Conservation (phyloP, 2,797 vertebrate genomes). For the Oreochromis grahami region DNA sequence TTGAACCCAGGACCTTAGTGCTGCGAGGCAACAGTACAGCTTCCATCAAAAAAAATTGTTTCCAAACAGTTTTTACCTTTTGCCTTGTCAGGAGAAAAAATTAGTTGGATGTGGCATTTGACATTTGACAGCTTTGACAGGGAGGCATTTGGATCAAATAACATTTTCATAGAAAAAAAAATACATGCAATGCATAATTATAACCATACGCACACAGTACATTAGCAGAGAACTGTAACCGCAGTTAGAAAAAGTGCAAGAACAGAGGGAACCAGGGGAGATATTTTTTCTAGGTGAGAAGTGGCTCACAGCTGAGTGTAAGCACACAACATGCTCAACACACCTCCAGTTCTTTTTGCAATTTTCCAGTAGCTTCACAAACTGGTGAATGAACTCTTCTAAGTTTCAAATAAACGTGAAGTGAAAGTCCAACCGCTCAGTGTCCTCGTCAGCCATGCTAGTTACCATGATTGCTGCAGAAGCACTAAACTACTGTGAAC, state of each 20-base stretch:
- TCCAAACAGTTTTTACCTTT: neutral
- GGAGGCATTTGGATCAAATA: neutral
- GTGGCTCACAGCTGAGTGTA: neutral
- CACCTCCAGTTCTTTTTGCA: neutral
- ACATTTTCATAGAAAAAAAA: neutral
- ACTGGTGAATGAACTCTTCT: neutral
- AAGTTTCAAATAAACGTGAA: neutral
- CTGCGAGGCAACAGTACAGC: neutral
- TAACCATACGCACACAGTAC: neutral
- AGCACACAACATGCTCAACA: neutral
- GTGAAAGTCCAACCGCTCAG: neutral
- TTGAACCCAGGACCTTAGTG: neutral
- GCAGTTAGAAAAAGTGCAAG: neutral
- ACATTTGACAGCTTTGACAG: neutral
- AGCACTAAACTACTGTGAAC: neutral
- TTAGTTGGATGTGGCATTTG: neutral
- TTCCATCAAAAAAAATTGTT: neutral
- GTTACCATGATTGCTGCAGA: neutral
- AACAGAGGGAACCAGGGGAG: neutral
- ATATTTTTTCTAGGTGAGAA: too few relatives aligned
- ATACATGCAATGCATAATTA: neutral
- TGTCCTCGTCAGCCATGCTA: neutral
- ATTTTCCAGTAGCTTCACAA: neutral
- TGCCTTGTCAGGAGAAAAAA: fast-evolving
- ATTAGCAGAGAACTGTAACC: neutral